phyloP scores from a whole-genome alignment of 1,140 invertebrate genomes.

The Geopemphigus sp. region DNA sequence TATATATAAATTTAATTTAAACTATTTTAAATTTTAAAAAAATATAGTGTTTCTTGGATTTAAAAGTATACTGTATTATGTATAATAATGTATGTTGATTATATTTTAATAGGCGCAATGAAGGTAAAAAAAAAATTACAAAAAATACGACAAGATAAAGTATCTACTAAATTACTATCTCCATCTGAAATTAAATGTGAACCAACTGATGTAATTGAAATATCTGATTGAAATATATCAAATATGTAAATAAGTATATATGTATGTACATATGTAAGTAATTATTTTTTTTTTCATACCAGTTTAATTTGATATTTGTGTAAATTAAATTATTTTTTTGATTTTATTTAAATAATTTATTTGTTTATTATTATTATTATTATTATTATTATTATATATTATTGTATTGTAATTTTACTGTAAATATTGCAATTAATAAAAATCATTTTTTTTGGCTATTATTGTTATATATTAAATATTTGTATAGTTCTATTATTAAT shows the following conservation, averaged over 20 bases:
- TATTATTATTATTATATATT: no score
- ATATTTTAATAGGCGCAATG: slow-evolving; percentile 22
- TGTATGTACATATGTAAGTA: not conserved
- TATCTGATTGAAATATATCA: slow-evolving; percentile 54
- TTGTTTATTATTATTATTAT: no score
- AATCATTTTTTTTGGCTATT: no score
- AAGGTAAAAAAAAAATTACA: slow-evolving; percentile 21
- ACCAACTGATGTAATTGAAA: slow-evolving; percentile 36
- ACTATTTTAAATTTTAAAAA: no score
- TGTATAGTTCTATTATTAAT: no score
- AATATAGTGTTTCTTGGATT: no score
- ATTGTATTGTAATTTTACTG: no score
- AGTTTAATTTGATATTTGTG: not conserved
- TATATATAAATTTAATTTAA: no score
- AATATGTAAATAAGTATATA: not conserved
- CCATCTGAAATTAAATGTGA: slow-evolving; percentile 17
- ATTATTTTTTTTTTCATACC: not conserved
- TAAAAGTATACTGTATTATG: no score
- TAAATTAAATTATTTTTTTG: not conserved
- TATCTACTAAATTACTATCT: slow-evolving; percentile 8
- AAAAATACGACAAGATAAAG: slow-evolving; percentile 15
- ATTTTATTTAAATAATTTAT: no score
- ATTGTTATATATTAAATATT: no score
- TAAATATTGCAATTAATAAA: no score
- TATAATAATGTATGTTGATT: not conserved